These are phyloP conservation scores for Lathronympha strigana DNA, from an alignment of 2,888 invertebrate genomes.

Conservation along the genomic window DNA sequence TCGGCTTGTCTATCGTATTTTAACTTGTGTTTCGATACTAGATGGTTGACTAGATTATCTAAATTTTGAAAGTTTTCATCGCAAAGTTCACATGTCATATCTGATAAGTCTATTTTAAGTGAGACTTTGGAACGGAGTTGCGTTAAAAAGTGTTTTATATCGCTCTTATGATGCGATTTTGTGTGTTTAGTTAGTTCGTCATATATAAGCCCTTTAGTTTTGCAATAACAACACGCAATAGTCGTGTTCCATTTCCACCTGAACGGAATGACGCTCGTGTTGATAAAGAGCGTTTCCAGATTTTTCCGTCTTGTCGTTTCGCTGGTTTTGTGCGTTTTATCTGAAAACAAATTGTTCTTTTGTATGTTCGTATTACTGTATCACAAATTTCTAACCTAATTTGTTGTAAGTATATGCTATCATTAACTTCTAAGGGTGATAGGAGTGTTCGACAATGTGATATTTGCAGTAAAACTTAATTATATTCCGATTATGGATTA, in stretches of 20 bases:
- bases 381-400: slow-evolving; percentile 15
- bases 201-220: slow-evolving; percentile 1
- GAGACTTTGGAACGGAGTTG: slow-evolving; percentile 14
- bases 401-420: not conserved
- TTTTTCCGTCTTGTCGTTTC: slow-evolving; percentile 36
- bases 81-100: slow-evolving; percentile 38
- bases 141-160: slow-evolving; percentile 14
- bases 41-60: slow-evolving; percentile 35
- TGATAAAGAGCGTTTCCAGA: slow-evolving; percentile 39
- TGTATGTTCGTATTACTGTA: slow-evolving; percentile 35
- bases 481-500: too few species aligned
- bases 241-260: slow-evolving; percentile 27
- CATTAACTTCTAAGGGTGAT: not conserved
- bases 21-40: slow-evolving; percentile 32
- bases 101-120: slow-evolving; percentile 41
- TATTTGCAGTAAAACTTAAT: too few species aligned
- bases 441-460: slow-evolving; percentile 13
- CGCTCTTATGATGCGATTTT: slow-evolving; percentile 26
- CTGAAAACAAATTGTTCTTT: slow-evolving; percentile 41
- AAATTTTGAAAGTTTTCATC: slow-evolving; percentile 21
- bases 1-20: slow-evolving; percentile 26
- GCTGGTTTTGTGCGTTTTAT: slow-evolving; percentile 41
- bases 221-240: slow-evolving; percentile 30
- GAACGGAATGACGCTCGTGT: slow-evolving; percentile 35
- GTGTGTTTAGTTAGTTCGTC: slow-evolving; percentile 36